These are phyloP conservation scores for Drepanosiphum platanoidis DNA, from an alignment of 2,888 invertebrate species.

Conservation along the genomic window DNA sequence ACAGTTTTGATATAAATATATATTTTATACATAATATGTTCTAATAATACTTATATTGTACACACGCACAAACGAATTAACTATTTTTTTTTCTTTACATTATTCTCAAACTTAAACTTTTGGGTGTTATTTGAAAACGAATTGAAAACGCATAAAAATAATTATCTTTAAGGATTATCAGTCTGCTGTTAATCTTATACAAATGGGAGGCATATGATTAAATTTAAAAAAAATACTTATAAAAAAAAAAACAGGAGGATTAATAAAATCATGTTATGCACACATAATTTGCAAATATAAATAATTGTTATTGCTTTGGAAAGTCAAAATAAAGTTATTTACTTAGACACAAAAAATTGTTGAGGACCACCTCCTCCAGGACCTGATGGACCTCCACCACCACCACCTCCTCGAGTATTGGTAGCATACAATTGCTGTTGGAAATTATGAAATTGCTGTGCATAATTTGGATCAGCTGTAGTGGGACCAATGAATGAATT, in stretches of 20 bases:
- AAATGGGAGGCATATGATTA: slow-evolving; percentile 8
- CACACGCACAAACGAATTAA: neutral
- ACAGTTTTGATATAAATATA: slow-evolving; percentile 31
- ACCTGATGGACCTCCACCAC: slow-evolving; percentile 57
- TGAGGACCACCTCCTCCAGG: slow-evolving; percentile 66
- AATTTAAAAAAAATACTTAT: slow-evolving; percentile 14
- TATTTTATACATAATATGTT: slow-evolving; percentile 26
- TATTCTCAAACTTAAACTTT: neutral
- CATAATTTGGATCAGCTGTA: slow-evolving; percentile 90
- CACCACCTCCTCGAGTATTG: slow-evolving; percentile 74
- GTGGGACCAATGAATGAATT: slow-evolving; percentile 81
- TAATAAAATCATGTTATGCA: slow-evolving; percentile 21
- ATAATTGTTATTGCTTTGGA: slow-evolving; percentile 53
- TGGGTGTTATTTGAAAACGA: slow-evolving; percentile 18
- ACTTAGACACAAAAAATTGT: slow-evolving; percentile 69
- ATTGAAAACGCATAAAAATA: slow-evolving; percentile 39
- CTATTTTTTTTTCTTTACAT: slow-evolving; percentile 31
- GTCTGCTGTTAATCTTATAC: slow-evolving; percentile 55
- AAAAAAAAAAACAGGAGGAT: neutral
- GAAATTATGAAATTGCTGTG: slow-evolving; percentile 94
- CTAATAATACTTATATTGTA: slow-evolving; percentile 26
- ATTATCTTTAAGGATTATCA: slow-evolving; percentile 44
- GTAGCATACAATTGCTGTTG: slow-evolving; percentile 95
- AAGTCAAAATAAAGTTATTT: slow-evolving; percentile 35
- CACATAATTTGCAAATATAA: slow-evolving; percentile 11